Evolutionary conservation across 2,113 vertebrate species (phyloP).

Genomic region (Pachypanchax playfairii): DNA sequence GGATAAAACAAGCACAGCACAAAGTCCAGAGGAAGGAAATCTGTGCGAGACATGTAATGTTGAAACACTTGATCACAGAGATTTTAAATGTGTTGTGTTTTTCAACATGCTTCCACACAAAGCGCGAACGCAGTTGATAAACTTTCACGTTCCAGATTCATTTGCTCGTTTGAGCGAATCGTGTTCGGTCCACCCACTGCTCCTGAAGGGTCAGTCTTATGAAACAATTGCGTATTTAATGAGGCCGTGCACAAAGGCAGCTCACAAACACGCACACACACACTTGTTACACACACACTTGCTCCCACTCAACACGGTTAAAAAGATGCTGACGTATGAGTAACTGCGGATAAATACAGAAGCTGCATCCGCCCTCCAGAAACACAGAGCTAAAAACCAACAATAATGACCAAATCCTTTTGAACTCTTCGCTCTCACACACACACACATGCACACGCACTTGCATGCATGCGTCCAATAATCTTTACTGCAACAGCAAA

Average conservation of each 20-base stretch:
- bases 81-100: conserved; percentile 17
- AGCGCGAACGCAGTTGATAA: conserved; percentile 32
- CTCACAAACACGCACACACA: conserved; percentile 27
- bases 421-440: conserved; percentile 37
- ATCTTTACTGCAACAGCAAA: conserved; percentile 48
- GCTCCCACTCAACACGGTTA: conserved; percentile 67
- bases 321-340: conserved; percentile 73
- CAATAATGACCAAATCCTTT: conserved; percentile 34
- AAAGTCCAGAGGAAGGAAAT: conserved; percentile 16
- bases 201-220: conserved; percentile 68
- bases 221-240: conserved; percentile 70
- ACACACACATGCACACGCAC: conserved; percentile 9
- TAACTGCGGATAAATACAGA: conserved; percentile 68
- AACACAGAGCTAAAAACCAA: conserved; percentile 38
- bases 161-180: conserved; percentile 63
- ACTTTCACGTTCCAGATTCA: conserved; percentile 47
- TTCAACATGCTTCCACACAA: conserved; percentile 6
- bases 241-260: conserved; percentile 49
- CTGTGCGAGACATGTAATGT: conserved; percentile 21
- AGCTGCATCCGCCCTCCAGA: conserved; percentile 48
- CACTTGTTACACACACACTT: conserved; percentile 22
- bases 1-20: conserved; percentile 16
- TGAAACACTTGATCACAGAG: conserved; percentile 46
- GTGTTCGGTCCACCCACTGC: conserved; percentile 63
- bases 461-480: conserved; percentile 45